Conservation (phyloP, 2,888 invertebrate species). For the Pammene fasciana region DNA sequence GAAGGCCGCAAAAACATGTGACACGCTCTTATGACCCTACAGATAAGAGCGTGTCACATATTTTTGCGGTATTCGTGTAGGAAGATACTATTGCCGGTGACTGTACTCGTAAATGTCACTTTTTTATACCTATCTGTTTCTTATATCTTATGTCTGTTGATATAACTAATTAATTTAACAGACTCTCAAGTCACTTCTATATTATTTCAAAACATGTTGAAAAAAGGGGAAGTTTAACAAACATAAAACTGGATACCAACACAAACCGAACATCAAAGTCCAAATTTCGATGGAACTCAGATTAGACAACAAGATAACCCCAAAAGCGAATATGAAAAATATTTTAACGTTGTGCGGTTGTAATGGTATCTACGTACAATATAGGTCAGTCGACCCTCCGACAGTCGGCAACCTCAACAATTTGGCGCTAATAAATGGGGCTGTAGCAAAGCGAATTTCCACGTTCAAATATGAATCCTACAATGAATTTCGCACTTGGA, state of each 20-base stretch:
- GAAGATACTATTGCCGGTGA: too few species aligned
- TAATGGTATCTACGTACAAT: constrained; percentile 28
- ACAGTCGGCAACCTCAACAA: constrained; percentile 37
- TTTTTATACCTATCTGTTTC: too few species aligned
- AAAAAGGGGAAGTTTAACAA: constrained; percentile 1
- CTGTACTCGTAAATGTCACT: too few species aligned
- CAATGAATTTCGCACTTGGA: constrained; percentile 15
- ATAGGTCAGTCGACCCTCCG: constrained; percentile 37
- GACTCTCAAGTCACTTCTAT: neutral
- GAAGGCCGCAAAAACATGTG: too few species aligned
- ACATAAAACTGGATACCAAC: neutral
- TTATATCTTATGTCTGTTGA: too few species aligned
- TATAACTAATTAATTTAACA: neutral
- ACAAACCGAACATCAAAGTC: constrained; percentile 10
- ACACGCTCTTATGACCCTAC: too few species aligned
- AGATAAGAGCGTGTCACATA: too few species aligned
- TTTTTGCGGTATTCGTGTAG: too few species aligned
- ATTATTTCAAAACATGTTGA: neutral
- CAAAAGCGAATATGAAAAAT: constrained; percentile 31
- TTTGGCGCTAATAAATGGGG: constrained; percentile 36
- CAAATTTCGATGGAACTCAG: constrained; percentile 16
- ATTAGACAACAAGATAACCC: constrained; percentile 9
- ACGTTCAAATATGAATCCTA: constrained; percentile 18
- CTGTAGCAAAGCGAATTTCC: constrained; percentile 10
- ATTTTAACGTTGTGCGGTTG: constrained; percentile 21